Evolutionary conservation across 2,888 invertebrate species (phyloP), one percentile per base, ranked within the genome.

Genomic region (Troides helena): DNA sequence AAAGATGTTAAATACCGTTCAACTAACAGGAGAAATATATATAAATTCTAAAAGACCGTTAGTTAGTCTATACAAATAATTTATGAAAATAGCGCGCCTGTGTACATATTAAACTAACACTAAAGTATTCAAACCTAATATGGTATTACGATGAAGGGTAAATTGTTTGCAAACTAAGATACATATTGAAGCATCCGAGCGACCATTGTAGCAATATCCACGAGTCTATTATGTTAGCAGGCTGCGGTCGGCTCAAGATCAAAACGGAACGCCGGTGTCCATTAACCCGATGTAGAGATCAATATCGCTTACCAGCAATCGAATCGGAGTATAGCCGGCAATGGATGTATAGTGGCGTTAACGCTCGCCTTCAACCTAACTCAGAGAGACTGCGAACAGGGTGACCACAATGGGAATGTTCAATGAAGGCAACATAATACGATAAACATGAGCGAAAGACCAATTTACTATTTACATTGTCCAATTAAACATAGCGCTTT

Each of bases 111-210:
- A 65, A 46, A 46, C 58, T 21, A 69, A 58, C 50, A 65, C 21
- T 60, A 30, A 64, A 64, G 21, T 69, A 65, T 65, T 65, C 59
- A 21, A 62, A 18, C 66, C 59, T 57, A 62, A 58, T 67, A 60
- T 8, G 23, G 43, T 58, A 63, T 39, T 23, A 58, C 56, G 30
- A 43, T 60, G 67, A 67, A 67, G 70, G 67, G 63, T 70, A 67
- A 63, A 70, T 70, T 70, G 70, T 70, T 70, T 70, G 62, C 70
- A 67, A 70, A 67, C 60, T 63, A 53, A 56, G 43, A 46, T 59
- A 62, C 56, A 64, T 59, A 70, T 70, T 63, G 63, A 53, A 62
- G 46, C 56, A 62, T 67, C n/a, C 59, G 21, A 53, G 59, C 59
- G 36, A 63, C 56, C 60, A 63, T 64, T 58, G 60, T 67, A 60